These are phyloP conservation scores for Nothocercus nigrocapillus DNA, from an alignment of 2,113 vertebrate species.

Conservation along the genomic window DNA sequence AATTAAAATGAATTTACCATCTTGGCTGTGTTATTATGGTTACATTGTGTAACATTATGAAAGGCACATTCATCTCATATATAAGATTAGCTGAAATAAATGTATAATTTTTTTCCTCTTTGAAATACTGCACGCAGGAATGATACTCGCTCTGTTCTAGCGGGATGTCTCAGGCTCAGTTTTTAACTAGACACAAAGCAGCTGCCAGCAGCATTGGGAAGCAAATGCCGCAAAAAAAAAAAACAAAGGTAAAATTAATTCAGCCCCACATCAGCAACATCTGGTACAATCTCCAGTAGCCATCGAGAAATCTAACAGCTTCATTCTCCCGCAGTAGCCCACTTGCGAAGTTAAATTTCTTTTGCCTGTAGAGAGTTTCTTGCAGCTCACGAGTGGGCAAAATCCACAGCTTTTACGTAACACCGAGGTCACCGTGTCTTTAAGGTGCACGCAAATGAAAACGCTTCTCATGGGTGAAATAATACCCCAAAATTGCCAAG, in stretches of 20 bases:
- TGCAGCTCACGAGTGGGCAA: background rate
- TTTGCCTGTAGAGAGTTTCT: background rate
- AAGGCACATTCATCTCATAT: conserved; percentile 48
- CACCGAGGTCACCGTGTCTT: background rate
- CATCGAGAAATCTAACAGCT: background rate
- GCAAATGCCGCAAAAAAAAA: background rate
- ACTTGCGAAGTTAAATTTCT: background rate
- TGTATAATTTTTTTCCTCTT: conserved; percentile 41
- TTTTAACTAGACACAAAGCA: conserved; percentile 53
- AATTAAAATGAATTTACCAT: conserved; percentile 75
- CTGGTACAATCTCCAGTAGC: background rate
- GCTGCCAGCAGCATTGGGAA: conserved; percentile 39
- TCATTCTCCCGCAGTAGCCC: background rate
- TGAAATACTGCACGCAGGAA: conserved; percentile 34
- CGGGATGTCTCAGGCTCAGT: conserved; percentile 31
- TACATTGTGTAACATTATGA: conserved; percentile 68
- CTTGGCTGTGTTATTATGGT: conserved; percentile 61
- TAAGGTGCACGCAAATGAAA: background rate
- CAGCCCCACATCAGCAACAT: conserved; percentile 15
- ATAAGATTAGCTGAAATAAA: conserved; percentile 69
- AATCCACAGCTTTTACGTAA: background rate
- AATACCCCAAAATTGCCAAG: background rate
- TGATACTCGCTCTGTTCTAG: conserved; percentile 33
- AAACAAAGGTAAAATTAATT: conserved; percentile 16
- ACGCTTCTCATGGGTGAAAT: background rate